phyloP scores from a whole-genome alignment of 2,113 vertebrate genomes.

The Tamias sibiricus region DNA sequence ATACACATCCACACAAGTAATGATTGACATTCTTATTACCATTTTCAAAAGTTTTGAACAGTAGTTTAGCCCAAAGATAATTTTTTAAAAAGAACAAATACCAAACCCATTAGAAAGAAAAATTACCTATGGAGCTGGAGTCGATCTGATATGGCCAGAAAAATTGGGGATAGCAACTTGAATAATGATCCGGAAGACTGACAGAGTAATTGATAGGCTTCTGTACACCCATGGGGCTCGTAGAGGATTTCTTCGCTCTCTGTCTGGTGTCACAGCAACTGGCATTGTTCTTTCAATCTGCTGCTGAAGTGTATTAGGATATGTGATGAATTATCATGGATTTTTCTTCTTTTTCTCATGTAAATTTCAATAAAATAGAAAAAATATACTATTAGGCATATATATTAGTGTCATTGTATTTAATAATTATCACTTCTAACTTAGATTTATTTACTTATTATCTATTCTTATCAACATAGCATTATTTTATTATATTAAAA shows the following conservation, averaged over 20 bases:
- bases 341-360: too few species aligned
- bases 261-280: background rate
- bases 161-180: constrained; percentile 75
- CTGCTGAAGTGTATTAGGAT: background rate
- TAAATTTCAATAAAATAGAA: constrained; percentile 40
- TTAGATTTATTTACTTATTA: background rate
- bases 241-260: constrained; percentile 53
- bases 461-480: background rate
- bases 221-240: constrained; percentile 6
- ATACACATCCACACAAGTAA: background rate
- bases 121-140: constrained; percentile 66
- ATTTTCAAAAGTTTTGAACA: constrained; percentile 31
- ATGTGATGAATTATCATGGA: constrained; percentile 35
- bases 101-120: constrained; percentile 46
- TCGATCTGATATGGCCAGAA: constrained; percentile 72
- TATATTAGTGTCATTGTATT: background rate
- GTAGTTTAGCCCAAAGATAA: constrained; percentile 41
- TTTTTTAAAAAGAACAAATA: constrained; percentile 38
- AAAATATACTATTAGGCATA: constrained; percentile 21
- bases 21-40: background rate
- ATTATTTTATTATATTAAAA: constrained; percentile 24
- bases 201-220: constrained; percentile 74
- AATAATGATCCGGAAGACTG: constrained; percentile 75
- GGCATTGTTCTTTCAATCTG: constrained; percentile 66
- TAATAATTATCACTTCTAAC: background rate